Base-by-base conservation (phyloP, 1,140 invertebrate species). In the Calephelis virginiensis region DNA sequence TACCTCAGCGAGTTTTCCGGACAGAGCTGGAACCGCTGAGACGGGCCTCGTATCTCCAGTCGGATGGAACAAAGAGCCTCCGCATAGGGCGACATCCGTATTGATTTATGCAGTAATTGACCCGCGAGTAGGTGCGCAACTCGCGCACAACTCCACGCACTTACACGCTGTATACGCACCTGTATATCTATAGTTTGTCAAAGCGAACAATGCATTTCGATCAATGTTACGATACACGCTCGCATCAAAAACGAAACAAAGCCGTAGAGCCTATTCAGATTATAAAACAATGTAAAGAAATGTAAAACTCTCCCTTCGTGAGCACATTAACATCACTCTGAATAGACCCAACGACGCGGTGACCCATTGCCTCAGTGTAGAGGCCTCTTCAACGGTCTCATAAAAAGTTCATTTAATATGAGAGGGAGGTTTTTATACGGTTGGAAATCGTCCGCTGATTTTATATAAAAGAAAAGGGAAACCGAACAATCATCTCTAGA, bases 31-130 rank as follows among this genome's bases (percentile, higher is more conserved):
- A 86, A 83, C 85, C 83, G 76, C 83, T 77, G 83, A 89, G 86
- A 89, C 86, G 82, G 83, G 80, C 85, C 82, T 87, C 82, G 86
- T 80, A 84, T 86, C 86, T 88, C 79, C 80, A 85, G 81, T 82
- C 81, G 78, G 75, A 73, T 76, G 81, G 86, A 89, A 91, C 89
- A 91, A 91, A 91, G 89, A 89, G 77, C 80, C 76, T 78, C 79
- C 85, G 80, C 83, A 88, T 76, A 79, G 82, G 81, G 82, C 84
- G 85, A 89, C 85, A 90, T 89, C 82, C 83, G 80, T 90, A 90
- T 89, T 90, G 86, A 90, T 90, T 90, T 90, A 87, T 87, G 88
- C 83, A 87, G 81, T 86, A 86, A 88, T 89, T 89, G 85, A 89
- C 86, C 86, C 81, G 83, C 83, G 86, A 77, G 75, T 83, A 86